Base-by-base conservation (phyloP, 2,888 invertebrate species). In the Ctenicera cuprea region DNA sequence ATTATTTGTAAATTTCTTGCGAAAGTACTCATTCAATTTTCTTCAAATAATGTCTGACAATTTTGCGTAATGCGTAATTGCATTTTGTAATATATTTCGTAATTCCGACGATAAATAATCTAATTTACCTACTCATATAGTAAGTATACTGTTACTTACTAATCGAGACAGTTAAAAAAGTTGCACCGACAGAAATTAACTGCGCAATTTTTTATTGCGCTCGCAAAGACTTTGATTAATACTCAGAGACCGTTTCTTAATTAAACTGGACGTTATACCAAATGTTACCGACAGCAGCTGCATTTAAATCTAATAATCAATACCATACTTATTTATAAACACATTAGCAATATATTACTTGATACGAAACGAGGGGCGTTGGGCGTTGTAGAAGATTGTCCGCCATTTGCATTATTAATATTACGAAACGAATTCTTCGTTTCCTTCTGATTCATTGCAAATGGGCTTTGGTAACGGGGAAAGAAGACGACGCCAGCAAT, bases 251-350 rank as follows among this genome's bases (percentile, higher is more conserved):
- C 66, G 66, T 68, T 74, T 74, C 74, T 74, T 74, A 74, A 74
- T 74, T 74, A 74, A 74, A 74, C 48, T 45, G 43, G 67, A 68
- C 74, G 74, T 68, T 66, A 69, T 65, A 68, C 74, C 74, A 74
- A 74, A 74, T 74, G 74, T 74, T 74, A 57, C 71, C 61, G 63
- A 74, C 74, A 71, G 71, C 76, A 76, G 76, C 76, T 76, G 76
- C 73, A 76, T 76, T 71, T 71, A 73, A 74, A 76, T 76, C 70
- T 71, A 71, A 76, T 74, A 76, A 76, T 76, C 76, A 73, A 76
- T 73, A 76, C 70, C 16, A 72, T 75, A 71, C 63, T 72, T 73
- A 76, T 73, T 76, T 73, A 73, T 62, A 65, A 73, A 76, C 70
- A 73, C 76, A 73, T 76, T 76, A 73, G 76, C 73, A 76, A 76